phyloP scores from a whole-genome alignment of 2,888 invertebrate genomes.

The Eustalomyia histrio region DNA sequence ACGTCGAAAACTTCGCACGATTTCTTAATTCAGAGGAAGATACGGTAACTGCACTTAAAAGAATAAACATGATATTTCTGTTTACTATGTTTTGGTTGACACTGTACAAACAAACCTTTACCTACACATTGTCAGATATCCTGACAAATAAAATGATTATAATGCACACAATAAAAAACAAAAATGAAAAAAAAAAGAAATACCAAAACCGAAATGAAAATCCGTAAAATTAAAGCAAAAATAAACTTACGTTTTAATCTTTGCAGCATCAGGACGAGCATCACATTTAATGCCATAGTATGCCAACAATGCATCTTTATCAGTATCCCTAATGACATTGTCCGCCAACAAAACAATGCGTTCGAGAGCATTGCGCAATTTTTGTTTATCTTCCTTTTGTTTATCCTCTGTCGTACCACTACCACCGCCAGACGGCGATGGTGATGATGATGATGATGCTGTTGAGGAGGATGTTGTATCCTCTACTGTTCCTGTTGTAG shows the following conservation, averaged over 20 bases:
- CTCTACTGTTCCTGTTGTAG: slow-evolving; percentile 11
- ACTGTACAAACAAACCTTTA: neutral
- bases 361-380: slow-evolving; percentile 79
- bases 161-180: neutral
- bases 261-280: slow-evolving; percentile 88
- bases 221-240: slow-evolving; percentile 7
- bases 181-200: neutral
- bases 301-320: slow-evolving; percentile 88
- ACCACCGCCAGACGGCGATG: neutral
- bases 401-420: slow-evolving; percentile 66
- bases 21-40: no score
- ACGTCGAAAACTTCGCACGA: no score
- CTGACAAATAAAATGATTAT: neutral
- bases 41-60: no score
- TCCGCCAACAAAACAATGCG: slow-evolving; percentile 84
- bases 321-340: slow-evolving; percentile 85
- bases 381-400: slow-evolving; percentile 73
- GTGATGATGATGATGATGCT: slow-evolving; percentile 64
- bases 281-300: slow-evolving; percentile 93
- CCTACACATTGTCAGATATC: neutral
- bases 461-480: slow-evolving; percentile 58
- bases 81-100: no score
- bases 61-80: no score
- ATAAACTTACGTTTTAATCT: slow-evolving; percentile 87
- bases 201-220: neutral